Base-by-base conservation (phyloP, 2,797 vertebrate genomes). In the Falco biarmicus region DNA sequence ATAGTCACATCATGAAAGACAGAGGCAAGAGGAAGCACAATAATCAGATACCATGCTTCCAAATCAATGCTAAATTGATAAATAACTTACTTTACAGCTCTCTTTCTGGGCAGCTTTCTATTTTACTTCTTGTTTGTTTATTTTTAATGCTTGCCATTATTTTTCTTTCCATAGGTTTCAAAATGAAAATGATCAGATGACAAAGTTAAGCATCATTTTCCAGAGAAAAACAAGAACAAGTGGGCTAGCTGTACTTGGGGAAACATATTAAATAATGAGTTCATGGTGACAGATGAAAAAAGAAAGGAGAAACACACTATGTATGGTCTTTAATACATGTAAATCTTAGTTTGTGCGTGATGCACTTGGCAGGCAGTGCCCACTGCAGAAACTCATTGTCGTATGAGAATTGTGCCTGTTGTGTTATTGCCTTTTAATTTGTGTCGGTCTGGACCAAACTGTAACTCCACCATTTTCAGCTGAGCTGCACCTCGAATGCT, bases 41-140 rank as follows among this genome's bases (percentile, higher is more conserved):
- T 76, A 89, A 94, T 96, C 63, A 92, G 59, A 74, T 68, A 84
- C 26, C 37, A 39, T 83, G 66, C 70, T 95, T 96, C 74, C 68
- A 95, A 92, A 91, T 89, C 71, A 76, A 69, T 87, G 34, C 29
- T 73, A 74, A 93, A 84, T 82, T 90, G 29, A 95, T 88, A 93
- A 93, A 74, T 84, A 86, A 18, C 28, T 4, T 76, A 82, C 95
- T 96, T 95, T 92, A 89, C 56, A n/a, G 13, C 39, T 45, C 21
- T 59, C 11, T 73, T 94, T 78, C 57, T 88, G 79, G 54, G 59
- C 34, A 89, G 71, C 61, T 89, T 94, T 91, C 57, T 81, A 10
- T 10, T 92, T 88, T 90, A 26, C 63, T 79, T 94, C 48, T 34
- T 70, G 17, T 48, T 89, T 87, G 22, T 63, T 92, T 84, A 31